Base-by-base conservation (phyloP, 2,797 vertebrate species). In the Hoplostethus mediterraneus region DNA sequence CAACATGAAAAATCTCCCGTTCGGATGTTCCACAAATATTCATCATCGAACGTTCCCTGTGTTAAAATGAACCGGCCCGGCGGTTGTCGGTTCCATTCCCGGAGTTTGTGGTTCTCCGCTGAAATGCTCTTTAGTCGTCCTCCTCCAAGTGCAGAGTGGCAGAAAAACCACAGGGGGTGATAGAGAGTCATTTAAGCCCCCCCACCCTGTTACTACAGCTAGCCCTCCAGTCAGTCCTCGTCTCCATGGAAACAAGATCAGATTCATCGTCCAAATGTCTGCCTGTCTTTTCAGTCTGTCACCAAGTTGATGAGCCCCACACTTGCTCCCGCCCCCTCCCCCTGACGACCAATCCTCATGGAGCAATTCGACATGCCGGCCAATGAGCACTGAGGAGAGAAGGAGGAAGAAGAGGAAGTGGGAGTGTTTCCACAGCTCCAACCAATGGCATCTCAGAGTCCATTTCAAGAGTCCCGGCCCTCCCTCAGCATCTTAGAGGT, bases 211-310 rank as follows among this genome's bases (percentile, higher is more conserved):
- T 33, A n/a, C 51, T 28, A 28, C 60, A 55, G 58, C 67, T 21
- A 21, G 21, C 21, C 21, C 21, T 21, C 21, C 21, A 21, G 21
- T 21, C 54, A 56, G 52, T 81, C 64, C 78, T 71, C 5, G 44
- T 85, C 69, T 82, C 82, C 78, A 67, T 80, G 77, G 84, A 82
- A 83, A 88, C 73, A 33, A 36, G 55, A 55, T 67, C 52, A 60
- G 42, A 42, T 60, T 8, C 57, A 60, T 21, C 14, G 13, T 59
- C 57, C 25, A 33, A 44, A 60, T 63, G 44, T 45, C 17, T 3
- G 49, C 40, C 45, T 21, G 21, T 21, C 21, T 21, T 6, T 59
- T 2, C 4, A 7, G 28, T 65, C 69, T 63, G 76, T 84, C 68
- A 65, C 44, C 76, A 71, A 45, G 68, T 57, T 52, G 67, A 60